A percentile compares a stretch with the other conserved stretches of the same genome.
Evolutionary conservation across 2,797 vertebrate genomes (phyloP).

Genomic region (Centropyge bicolor): DNA sequence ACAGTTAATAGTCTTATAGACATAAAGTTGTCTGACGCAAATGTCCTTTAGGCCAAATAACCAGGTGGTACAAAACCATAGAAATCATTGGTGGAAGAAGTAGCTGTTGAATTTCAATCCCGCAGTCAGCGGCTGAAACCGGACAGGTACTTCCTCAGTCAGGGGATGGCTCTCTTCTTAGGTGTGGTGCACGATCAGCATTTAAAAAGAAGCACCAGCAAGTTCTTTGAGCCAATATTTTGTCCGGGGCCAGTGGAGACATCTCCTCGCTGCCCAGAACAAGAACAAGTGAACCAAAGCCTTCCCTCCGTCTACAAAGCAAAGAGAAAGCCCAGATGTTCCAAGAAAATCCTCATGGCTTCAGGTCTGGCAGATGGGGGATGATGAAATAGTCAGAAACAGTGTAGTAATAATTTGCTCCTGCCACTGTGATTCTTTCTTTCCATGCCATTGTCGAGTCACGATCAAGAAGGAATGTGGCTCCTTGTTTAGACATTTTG

Average conservation of each 20-base stretch:
- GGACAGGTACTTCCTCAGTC: slow-evolving; percentile 2
- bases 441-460: slow-evolving; percentile 36
- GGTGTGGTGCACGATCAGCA: slow-evolving; percentile 17
- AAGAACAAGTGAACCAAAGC: slow-evolving; percentile 52
- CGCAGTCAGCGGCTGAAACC: slow-evolving; percentile 3
- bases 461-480: slow-evolving; percentile 1
- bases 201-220: slow-evolving; percentile 36
- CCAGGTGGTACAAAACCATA: not conserved
- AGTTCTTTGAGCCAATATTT: slow-evolving; percentile 57
- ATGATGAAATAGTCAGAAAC: slow-evolving; percentile 72
- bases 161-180: slow-evolving; percentile 1
- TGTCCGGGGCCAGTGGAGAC: slow-evolving; percentile 48
- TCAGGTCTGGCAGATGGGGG: slow-evolving; percentile 57
- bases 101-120: slow-evolving; percentile 20
- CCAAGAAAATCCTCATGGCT: slow-evolving; percentile 64
- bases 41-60: not conserved
- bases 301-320: slow-evolving; percentile 51
- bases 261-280: slow-evolving; percentile 47
- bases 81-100: slow-evolving; percentile 1
- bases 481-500: not conserved
- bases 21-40: not conserved
- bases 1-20: not conserved
- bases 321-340: slow-evolving; percentile 52
- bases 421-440: slow-evolving; percentile 39
- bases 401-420: slow-evolving; percentile 39